A percentile compares a stretch with the other conserved stretches of the same genome.
Evolutionary conservation across 2,113 vertebrate species (phyloP).

Genomic region (Chloebia gouldiae): DNA sequence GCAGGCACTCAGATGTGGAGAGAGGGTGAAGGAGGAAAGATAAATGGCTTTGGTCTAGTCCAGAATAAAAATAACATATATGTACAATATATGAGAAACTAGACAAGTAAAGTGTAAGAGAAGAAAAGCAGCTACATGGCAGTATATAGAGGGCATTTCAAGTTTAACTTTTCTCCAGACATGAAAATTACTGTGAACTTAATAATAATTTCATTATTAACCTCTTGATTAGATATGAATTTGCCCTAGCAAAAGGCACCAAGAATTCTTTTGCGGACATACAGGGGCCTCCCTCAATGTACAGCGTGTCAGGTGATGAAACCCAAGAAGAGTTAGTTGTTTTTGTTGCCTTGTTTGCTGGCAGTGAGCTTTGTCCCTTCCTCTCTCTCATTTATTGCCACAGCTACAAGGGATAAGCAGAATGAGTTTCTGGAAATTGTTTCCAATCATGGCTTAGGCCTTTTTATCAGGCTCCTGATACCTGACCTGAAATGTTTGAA

Average conservation of each 20-base stretch:
- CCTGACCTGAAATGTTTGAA: not conserved
- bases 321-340: not conserved
- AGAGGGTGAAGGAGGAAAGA: not conserved
- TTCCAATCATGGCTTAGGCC: not conserved
- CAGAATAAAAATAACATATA: not conserved
- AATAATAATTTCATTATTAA: not conserved
- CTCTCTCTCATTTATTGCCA: not conserved
- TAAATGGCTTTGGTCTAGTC: not conserved
- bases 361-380: not conserved
- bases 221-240: not conserved
- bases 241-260: not conserved
- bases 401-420: not conserved
- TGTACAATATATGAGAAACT: not conserved
- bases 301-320: not conserved
- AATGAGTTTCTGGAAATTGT: not conserved
- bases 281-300: not conserved
- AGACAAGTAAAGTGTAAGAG: not conserved
- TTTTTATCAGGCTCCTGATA: not conserved
- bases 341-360: not conserved
- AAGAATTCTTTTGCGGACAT: not conserved
- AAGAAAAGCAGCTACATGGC: not conserved
- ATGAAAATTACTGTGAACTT: not conserved
- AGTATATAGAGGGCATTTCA: not conserved
- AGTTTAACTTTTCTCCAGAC: not conserved
- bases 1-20: not conserved